Evolutionary conservation across 2,797 vertebrate genomes (phyloP).

Genomic region (Falco cherrug): DNA sequence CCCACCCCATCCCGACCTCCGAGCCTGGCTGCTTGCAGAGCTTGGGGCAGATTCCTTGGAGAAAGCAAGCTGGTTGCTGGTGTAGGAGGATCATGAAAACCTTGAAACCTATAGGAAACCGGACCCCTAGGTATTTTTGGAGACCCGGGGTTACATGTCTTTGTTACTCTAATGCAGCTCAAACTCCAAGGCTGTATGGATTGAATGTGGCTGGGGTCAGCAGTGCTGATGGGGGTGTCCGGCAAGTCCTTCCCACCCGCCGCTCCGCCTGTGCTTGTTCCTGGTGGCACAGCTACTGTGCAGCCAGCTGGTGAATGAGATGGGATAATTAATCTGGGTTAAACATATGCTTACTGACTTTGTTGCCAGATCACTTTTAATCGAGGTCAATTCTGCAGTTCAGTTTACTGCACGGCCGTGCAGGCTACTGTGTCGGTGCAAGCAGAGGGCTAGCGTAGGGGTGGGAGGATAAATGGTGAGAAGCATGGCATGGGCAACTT

Average conservation of each 20-base stretch:
- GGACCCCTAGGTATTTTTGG: background rate
- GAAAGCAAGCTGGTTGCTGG: background rate
- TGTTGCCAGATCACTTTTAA: background rate
- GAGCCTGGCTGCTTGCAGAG: background rate
- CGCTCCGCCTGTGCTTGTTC: background rate
- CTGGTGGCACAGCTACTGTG: background rate
- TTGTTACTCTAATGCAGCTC: background rate
- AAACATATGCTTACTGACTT: background rate
- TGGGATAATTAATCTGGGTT: background rate
- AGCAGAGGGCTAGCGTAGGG: background rate
- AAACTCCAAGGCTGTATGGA: background rate
- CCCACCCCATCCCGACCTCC: background rate
- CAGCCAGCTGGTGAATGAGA: background rate
- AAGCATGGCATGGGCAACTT: background rate
- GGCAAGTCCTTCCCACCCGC: background rate
- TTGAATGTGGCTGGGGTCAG: fast-evolving
- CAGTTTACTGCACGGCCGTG: background rate
- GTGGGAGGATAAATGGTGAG: background rate
- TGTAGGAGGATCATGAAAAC: background rate
- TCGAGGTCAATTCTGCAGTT: background rate
- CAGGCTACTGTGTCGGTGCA: background rate
- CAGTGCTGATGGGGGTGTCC: background rate
- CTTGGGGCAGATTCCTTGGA: fast-evolving
- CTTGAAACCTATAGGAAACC: background rate
- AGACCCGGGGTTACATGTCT: background rate